A percentile compares a stretch with the other conserved stretches of the same genome.
Evolutionary conservation across 2,888 invertebrate genomes (phyloP).

Genomic region (Torymus texanus): DNA sequence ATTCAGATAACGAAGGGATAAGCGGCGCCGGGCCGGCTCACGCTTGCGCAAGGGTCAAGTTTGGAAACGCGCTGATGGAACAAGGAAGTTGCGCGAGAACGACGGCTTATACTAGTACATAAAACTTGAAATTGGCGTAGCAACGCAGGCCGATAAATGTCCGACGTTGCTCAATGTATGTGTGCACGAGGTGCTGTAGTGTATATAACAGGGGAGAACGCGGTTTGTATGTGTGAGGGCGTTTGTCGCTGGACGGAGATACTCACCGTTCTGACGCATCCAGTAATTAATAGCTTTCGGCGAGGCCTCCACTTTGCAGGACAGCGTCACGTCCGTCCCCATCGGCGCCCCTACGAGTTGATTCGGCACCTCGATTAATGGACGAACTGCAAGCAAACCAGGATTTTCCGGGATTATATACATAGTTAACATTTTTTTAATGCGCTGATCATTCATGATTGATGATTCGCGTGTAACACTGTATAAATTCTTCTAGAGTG

Average conservation of each 20-base stretch:
- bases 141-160: background rate
- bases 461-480: too few species aligned
- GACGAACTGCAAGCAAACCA: conserved; percentile 84
- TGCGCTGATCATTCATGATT: too few species aligned
- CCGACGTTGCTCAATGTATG: background rate
- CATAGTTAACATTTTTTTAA: too few species aligned
- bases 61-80: conserved; percentile 45
- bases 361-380: conserved; percentile 94
- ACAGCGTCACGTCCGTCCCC: conserved; percentile 89
- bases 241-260: background rate
- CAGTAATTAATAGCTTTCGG: conserved; percentile 96
- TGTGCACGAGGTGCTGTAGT: background rate
- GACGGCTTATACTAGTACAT: conserved; percentile 29
- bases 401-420: too few species aligned
- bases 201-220: background rate
- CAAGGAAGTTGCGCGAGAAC: conserved; percentile 34
- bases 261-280: conserved; percentile 90
- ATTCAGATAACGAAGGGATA: conserved; percentile 48
- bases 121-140: conserved; percentile 49
- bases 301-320: conserved; percentile 92
- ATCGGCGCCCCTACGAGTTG: conserved; percentile 93
- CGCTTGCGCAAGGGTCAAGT: conserved; percentile 24
- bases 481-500: too few species aligned
- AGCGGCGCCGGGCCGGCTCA: conserved; percentile 17
- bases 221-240: background rate